Evolutionary conservation across 2,113 vertebrate genomes (phyloP).

Genomic region (Peromyscus californicus): DNA sequence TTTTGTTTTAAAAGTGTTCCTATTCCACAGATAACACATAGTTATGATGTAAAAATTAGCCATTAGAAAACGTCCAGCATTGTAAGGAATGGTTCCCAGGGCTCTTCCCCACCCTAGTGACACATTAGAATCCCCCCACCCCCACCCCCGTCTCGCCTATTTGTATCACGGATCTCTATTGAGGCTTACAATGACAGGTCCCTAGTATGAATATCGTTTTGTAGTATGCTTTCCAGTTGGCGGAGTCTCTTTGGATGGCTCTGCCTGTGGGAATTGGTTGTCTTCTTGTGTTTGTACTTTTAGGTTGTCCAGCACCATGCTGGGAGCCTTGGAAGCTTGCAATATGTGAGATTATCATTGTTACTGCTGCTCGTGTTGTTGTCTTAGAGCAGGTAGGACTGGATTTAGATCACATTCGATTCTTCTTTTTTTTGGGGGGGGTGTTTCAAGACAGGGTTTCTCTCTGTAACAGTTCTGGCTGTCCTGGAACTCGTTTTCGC

Average conservation of each 20-base stretch:
- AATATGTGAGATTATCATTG: background rate
- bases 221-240: background rate
- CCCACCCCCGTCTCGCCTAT: background rate
- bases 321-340: background rate
- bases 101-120: background rate
- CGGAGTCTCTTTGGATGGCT: background rate
- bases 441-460: no score
- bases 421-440: no score
- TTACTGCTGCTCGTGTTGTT: background rate
- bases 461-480: no score
- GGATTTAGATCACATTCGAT: background rate
- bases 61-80: background rate
- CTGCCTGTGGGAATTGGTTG: accelerated
- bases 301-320: background rate
- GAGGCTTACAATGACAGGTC: background rate
- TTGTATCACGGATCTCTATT: background rate
- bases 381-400: background rate
- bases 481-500: no score
- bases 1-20: background rate
- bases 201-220: background rate
- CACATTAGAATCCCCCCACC: background rate
- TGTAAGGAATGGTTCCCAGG: background rate
- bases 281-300: background rate
- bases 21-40: background rate
- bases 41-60: slow-evolving; percentile 20